Evolutionary conservation across 2,888 invertebrate genomes (phyloP), one percentile per base, ranked within the genome.

Genomic region (Chromoteleia sp.): DNA sequence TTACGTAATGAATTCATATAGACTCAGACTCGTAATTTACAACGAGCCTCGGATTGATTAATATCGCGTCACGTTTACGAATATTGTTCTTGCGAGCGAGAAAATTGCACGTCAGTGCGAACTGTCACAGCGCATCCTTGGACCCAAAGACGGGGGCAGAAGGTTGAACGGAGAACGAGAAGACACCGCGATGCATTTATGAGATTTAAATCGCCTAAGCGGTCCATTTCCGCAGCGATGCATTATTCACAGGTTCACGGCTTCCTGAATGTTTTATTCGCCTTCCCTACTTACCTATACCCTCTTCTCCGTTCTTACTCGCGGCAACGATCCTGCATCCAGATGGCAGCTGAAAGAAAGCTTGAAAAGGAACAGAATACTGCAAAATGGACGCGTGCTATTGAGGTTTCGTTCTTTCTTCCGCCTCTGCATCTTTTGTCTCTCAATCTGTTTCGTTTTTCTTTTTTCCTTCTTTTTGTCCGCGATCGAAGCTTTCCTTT

Each of bases 171-270:
- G 36, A n/a, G 65, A 63, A 17, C 25, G 50, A 17, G 65, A 41
- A 71, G 78, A 67, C 68, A 73, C 68, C 43, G 54, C 86, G 87
- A 86, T 88, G 88, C 89, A 90, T 90, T 91, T 90, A 89, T 90
- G 90, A 90, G 90, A 91, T 90, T 90, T 90, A 90, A 90, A 90
- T 91, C 90, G 89, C 85, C 88, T 88, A 88, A 91, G 89, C 90
- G 91, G 90, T 90, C 90, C 89, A 89, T 91, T 91, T 89, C 88
- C 87, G 85, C 74, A 84, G 85, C 83, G 86, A 90, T 91, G 88
- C 89, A 91, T 91, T 91, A 91, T 91, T 91, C 91, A 91, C 88
- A 79, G 84, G 83, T 83, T 86, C 84, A 85, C 84, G 81, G 75
- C 87, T 84, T 85, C 85, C 86, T 87, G 87, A 89, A 89, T 89